phyloP scores from a whole-genome alignment of 1,140 invertebrate genomes.

The Venturia canescens region DNA sequence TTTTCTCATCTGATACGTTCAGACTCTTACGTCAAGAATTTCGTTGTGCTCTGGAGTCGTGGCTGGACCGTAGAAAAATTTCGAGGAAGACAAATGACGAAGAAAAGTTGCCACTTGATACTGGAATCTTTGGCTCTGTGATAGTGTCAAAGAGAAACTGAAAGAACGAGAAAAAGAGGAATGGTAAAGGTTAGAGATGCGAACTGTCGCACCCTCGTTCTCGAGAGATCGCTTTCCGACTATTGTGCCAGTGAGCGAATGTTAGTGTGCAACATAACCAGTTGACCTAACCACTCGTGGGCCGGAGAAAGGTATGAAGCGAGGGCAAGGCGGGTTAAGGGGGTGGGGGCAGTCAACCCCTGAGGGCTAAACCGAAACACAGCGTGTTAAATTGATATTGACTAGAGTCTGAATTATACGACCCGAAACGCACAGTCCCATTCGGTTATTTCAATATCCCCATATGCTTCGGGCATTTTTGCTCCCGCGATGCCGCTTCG shows the following conservation, averaged over 20 bases:
- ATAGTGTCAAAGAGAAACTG: background rate
- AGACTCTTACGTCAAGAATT: no score
- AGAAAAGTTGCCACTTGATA: background rate
- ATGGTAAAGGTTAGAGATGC: background rate
- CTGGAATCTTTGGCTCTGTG: background rate
- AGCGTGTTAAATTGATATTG: conserved; percentile 44
- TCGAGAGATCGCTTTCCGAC: conserved; percentile 10
- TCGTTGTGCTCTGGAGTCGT: background rate
- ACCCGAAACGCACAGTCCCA: conserved; percentile 8
- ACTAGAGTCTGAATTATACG: conserved; percentile 30
- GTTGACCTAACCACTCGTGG: background rate
- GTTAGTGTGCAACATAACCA: background rate
- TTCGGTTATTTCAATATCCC: conserved; percentile 39
- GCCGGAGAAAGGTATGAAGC: background rate
- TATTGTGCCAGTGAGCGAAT: background rate
- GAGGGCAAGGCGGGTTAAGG: background rate
- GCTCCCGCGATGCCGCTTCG: background rate
- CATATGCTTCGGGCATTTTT: conserved; percentile 13
- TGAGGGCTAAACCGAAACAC: conserved; percentile 35
- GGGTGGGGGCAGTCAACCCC: conserved; percentile 11
- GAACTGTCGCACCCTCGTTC: conserved; percentile 15
- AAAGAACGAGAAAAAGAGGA: background rate
- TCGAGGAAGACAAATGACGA: conserved; percentile 21
- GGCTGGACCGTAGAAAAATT: background rate
- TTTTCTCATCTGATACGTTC: no score